Conservation (phyloP, 2,797 vertebrate species). For the Furcifer pardalis region DNA sequence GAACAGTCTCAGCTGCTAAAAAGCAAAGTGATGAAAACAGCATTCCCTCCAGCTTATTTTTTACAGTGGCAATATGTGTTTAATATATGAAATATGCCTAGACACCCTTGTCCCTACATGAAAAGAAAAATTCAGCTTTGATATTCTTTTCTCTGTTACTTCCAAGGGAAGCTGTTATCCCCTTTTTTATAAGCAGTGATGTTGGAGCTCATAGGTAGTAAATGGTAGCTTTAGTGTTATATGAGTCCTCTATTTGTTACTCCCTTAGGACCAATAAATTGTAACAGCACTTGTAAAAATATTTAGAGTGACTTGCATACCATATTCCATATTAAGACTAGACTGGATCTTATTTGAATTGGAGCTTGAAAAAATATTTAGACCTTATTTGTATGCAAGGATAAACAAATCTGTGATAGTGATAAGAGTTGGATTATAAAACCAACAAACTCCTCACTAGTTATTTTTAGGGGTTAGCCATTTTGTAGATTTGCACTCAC, state of each 20-base stretch:
- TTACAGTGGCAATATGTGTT: not conserved
- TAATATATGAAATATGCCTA: not conserved
- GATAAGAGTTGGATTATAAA: not conserved
- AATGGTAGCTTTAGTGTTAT: not conserved
- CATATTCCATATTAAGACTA: not conserved
- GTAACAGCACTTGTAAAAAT: not conserved
- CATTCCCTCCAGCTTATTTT: not conserved
- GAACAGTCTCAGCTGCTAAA: not conserved
- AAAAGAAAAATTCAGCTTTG: conserved; percentile 3
- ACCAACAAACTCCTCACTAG: not conserved
- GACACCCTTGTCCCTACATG: not conserved
- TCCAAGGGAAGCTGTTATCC: conserved; percentile 13
- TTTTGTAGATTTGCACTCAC: not conserved
- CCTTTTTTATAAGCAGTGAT: conserved; percentile 15
- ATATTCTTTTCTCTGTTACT: not conserved
- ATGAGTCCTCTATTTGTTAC: not conserved
- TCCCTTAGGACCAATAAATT: not conserved
- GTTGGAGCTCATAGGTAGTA: not conserved
- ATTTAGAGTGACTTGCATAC: not conserved
- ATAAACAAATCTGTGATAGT: no score
- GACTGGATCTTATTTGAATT: not conserved
- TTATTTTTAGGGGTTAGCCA: not conserved
- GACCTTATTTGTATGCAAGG: not conserved
- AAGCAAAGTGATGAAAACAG: not conserved
- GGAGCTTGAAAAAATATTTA: not conserved